Evolutionary conservation across 2,113 vertebrate species (phyloP), one percentile per base, ranked within the genome.

Genomic region (Bostrychus sinensis): DNA sequence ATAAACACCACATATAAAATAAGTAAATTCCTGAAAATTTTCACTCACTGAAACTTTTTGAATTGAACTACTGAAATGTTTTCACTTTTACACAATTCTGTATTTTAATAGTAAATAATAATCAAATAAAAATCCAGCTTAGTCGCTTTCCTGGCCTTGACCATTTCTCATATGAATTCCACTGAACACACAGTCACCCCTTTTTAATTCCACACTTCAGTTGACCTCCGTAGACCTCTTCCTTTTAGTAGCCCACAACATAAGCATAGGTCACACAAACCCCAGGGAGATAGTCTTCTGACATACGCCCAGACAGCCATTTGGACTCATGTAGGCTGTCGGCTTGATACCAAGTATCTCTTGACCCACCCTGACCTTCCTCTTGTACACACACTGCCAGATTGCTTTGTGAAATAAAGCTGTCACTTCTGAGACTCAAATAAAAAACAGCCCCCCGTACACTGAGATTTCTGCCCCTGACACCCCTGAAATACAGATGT

Each of bases 381-480:
- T 88, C 93, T 86, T 94, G 93, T 93, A 93, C 94, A 94, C 92
- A 92, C 92, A 92, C 91, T 92, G 86, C 93, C 93, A 95, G 95
- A 98, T 98, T 98, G 95, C 95, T 98, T 96, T 93, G 92, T 94
- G 95, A 96, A 95, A 98, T 98, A 98, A 98, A 98, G 94, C 96
- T 98, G 96, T 97, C 96, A 94, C 93, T 95, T 93, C 93, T 93
- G 93, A 91, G 89, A 92, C 93, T 91, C 92, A 94, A 94, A 96
- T 97, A 96, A 98, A 95, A 96, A 95, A 95, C 93, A 94, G 91
- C 92, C 91, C 89, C 91, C 88, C 92, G 87, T 91, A 92, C 94
- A 92, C 93, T 91, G 91, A 88, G 91, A 91, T 91, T 59, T 88
- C 86, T 91, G 66, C 86, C 91, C 83, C 86, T 95, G 96, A 96